Evolutionary conservation across 35 echinoderm and acorn worm genomes (phyloP), one percentile per base, ranked within the genome.

Genomic region (Heliocidaris erythrogramma): DNA sequence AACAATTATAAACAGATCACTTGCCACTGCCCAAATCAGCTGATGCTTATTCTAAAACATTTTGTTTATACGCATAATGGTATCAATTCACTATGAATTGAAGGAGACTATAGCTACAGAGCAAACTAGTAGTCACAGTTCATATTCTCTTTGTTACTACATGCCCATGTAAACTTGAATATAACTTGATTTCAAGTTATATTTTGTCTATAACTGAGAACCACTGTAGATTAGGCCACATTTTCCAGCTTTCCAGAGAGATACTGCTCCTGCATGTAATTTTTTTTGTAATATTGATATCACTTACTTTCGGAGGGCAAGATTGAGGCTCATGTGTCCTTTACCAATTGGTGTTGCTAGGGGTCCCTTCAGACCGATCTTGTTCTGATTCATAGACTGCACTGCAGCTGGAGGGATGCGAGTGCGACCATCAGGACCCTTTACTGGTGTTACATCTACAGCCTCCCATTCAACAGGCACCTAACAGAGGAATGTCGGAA

Each of bases 271-370:
- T 47, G 21, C n/a, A 32, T 32, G 65, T 78, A 5, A 78, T 16
- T 94, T 27, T 94, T 7, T 31, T 8, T 5, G 65, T 27, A 27
- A n/a, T 27, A 78, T 78, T 78, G 21, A 16, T 29, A 59, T 31
- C 2, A 97, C 95, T 96, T 96, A 99, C 98, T 99, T 99, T 89
- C 98, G 88, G 13, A 99, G 94, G 18, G 97, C 97, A 59, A 99
- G 95, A 93, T 99, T 99, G 48, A 99, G 97, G 94, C 98, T 99
- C 98, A 99, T 97, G 47, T 99, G 98, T 78, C 98, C 98, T 86
- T 99, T 99, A 59, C 98, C 98, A 95, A 99, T 96, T 14, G 98
- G 98, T 69, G 98, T 99, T 16, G 98, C 98, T 18, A 99, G 88
- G 11, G 98, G 98, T 85, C 98, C 98, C 85, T 99, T 99, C 13